Evolutionary conservation across 1,140 invertebrate genomes (phyloP).

Genomic region (Piezodorus guildinii): DNA sequence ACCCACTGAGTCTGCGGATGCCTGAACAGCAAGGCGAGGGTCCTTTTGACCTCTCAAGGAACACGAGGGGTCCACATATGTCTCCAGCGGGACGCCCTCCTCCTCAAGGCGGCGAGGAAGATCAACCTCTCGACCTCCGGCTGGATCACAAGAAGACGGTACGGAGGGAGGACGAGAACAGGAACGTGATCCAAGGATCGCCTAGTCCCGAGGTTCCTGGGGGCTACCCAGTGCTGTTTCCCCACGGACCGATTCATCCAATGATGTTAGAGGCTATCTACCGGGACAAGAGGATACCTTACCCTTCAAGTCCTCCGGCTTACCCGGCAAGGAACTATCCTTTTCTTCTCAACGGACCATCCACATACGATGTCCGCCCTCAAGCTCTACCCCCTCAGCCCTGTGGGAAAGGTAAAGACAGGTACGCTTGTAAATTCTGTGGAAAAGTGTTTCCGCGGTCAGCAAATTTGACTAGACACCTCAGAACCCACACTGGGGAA

Average conservation of each 20-base stretch:
- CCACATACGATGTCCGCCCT: slow-evolving; percentile 34
- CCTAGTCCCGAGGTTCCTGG: slow-evolving; percentile 37
- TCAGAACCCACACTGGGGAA: slow-evolving; percentile 96
- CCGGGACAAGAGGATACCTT: slow-evolving; percentile 41
- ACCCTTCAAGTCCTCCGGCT: slow-evolving; percentile 36
- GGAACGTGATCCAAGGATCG: slow-evolving; percentile 46
- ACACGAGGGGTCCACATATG: slow-evolving; percentile 35
- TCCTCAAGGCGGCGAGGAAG: slow-evolving; percentile 40
- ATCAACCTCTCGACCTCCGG: slow-evolving; percentile 70
- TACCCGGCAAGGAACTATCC: slow-evolving; percentile 33
- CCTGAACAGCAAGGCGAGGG: slow-evolving; percentile 36
- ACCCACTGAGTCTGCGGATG: slow-evolving; percentile 47
- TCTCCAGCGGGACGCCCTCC: slow-evolving; percentile 35
- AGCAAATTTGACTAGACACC: slow-evolving; percentile 90
- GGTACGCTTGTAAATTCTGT: slow-evolving; percentile 97
- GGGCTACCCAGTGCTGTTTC: slow-evolving; percentile 28
- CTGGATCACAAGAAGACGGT: slow-evolving; percentile 62
- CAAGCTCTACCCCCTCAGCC: slow-evolving; percentile 29
- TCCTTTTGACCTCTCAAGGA: slow-evolving; percentile 46
- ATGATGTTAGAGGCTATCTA: slow-evolving; percentile 60
- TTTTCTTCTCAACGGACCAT: slow-evolving; percentile 34
- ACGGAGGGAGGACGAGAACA: slow-evolving; percentile 57
- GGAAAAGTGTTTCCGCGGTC: slow-evolving; percentile 97
- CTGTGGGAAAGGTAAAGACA: slow-evolving; percentile 43
- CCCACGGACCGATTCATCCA: slow-evolving; percentile 48